These are phyloP conservation scores for Pachyseris speciosa DNA, from an alignment of 64 coral and sea anemone species.

Conservation along the genomic window DNA sequence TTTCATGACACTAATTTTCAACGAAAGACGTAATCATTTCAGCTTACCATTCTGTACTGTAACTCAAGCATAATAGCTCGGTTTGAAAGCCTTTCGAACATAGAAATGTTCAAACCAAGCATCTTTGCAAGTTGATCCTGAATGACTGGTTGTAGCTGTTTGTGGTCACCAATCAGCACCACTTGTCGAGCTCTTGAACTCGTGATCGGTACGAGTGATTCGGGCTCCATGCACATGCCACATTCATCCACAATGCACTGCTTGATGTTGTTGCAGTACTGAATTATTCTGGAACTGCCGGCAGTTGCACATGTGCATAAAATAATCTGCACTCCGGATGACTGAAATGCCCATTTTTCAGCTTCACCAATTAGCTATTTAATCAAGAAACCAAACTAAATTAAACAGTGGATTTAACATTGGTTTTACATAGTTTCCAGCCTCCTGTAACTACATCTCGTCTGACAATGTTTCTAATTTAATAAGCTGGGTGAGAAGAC, in stretches of 20 bases:
- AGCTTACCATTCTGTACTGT: constrained; percentile 96
- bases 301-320: constrained; percentile 76
- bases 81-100: constrained; percentile 78
- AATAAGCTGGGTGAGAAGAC: too few species aligned
- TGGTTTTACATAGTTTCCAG: too few species aligned
- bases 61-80: constrained; percentile 74
- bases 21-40: too few species aligned
- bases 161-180: constrained; percentile 93
- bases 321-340: constrained; percentile 71
- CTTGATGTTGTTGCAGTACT: constrained; percentile 62
- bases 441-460: too few species aligned
- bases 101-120: constrained; percentile 70
- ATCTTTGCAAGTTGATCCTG: constrained; percentile 48
- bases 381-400: neutral
- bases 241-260: constrained; percentile 95
- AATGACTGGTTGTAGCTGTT: constrained; percentile 90
- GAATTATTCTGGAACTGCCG: constrained; percentile 24
- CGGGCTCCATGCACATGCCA: constrained; percentile 91
- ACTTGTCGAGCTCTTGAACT: constrained; percentile 66
- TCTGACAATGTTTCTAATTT: too few species aligned
- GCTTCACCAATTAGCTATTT: constrained; percentile 61
- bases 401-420: too few species aligned
- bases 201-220: constrained; percentile 81
- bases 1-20: too few species aligned
- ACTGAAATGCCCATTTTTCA: constrained; percentile 72